Conservation (phyloP, 2,113 vertebrate species). For the Struthidea cinerea region DNA sequence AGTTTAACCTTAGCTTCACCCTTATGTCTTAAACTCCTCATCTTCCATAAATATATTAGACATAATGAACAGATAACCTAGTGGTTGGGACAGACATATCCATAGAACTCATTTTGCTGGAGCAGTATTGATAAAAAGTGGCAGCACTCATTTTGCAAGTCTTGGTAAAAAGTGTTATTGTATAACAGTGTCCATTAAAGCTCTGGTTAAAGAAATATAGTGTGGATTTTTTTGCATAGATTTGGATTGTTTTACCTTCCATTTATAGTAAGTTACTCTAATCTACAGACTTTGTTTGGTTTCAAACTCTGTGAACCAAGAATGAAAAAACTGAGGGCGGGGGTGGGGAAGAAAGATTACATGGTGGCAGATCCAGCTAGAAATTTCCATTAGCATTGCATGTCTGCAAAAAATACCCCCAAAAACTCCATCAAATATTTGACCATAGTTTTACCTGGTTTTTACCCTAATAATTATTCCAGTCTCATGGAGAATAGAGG, state of each 20-base stretch:
- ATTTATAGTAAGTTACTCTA: neutral
- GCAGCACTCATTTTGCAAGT: neutral
- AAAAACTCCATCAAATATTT: neutral
- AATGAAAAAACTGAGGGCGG: neutral
- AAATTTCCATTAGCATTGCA: neutral
- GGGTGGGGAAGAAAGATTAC: rapidly evolving
- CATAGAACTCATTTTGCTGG: neutral
- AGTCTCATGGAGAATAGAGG: neutral
- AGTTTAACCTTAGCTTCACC: neutral
- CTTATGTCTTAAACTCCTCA: neutral
- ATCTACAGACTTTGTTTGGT: neutral
- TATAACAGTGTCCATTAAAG: neutral
- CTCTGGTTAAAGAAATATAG: neutral
- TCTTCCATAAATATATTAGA: neutral
- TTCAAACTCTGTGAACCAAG: neutral
- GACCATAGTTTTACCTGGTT: neutral
- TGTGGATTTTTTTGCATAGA: neutral
- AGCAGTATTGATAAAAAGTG: neutral
- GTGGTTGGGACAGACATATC: neutral
- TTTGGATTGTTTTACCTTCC: neutral
- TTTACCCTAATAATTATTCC: neutral
- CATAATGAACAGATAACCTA: neutral
- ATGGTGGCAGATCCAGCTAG: neutral
- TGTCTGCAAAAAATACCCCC: neutral
- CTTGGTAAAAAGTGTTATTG: neutral